Evolutionary conservation across 64 coral and sea anemone genomes (phyloP).

Genomic region (Actinia tenebrosa): DNA sequence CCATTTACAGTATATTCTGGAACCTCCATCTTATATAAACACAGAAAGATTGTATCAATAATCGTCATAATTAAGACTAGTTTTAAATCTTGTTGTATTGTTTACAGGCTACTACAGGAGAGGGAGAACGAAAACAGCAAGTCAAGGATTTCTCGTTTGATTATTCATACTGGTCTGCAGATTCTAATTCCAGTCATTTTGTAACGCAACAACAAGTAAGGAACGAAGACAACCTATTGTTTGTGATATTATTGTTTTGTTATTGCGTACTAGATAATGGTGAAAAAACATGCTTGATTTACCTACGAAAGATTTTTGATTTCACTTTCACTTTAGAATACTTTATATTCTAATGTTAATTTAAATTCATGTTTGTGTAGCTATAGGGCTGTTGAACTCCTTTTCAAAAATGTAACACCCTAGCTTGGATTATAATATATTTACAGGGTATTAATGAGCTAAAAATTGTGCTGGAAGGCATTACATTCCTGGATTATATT

Average conservation of each 20-base stretch:
- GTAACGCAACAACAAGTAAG: conserved; percentile 80
- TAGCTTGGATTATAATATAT: background rate
- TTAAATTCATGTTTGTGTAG: background rate
- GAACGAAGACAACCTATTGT: no score
- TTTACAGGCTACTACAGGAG: conserved; percentile 31
- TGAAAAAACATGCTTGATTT: background rate
- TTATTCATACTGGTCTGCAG: conserved; percentile 95
- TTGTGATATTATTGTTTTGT: background rate
- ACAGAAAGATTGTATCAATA: background rate
- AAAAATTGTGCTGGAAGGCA: no score
- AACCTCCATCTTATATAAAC: background rate
- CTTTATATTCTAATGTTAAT: background rate
- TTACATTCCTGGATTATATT: no score
- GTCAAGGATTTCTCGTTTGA: conserved; percentile 97
- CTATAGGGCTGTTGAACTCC: background rate
- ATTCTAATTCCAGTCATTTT: conserved; percentile 70
- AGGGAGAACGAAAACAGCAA: conserved; percentile 59
- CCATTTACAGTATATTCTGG: background rate
- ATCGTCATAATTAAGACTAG: background rate
- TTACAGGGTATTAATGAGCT: background rate
- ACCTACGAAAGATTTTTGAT: background rate
- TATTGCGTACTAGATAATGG: background rate
- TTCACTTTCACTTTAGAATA: background rate
- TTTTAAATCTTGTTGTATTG: background rate
- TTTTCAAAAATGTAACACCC: background rate